Conservation (phyloP, 2,797 vertebrate genomes). For the Artibeus jamaicensis region DNA sequence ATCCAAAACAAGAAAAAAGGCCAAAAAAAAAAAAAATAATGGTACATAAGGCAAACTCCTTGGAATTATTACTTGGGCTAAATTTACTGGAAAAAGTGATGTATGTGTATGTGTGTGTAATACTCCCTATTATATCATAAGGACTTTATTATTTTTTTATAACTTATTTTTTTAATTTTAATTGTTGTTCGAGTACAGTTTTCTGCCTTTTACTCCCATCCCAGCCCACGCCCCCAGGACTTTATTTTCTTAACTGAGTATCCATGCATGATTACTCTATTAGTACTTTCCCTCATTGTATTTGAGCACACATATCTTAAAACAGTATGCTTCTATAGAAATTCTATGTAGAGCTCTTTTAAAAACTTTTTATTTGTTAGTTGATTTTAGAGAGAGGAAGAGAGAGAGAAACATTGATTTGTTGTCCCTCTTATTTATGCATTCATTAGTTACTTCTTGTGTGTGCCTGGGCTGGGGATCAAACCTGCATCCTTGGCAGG, state of each 20-base stretch:
- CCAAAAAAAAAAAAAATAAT: no score
- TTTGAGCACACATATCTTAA: not conserved
- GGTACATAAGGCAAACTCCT: not conserved
- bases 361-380: not conserved
- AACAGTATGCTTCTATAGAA: not conserved
- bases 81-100: constrained; percentile 2
- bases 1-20: not conserved
- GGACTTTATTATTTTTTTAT: not conserved
- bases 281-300: not conserved
- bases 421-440: not conserved
- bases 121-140: not conserved
- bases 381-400: not conserved
- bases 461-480: not conserved
- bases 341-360: not conserved
- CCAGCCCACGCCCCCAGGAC: not conserved
- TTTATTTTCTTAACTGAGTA: not conserved
- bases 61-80: not conserved
- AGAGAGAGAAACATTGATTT: not conserved
- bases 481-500: not conserved
- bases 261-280: not conserved
- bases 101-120: not conserved
- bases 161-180: no score
- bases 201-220: no score
- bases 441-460: not conserved
- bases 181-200: no score